Evolutionary conservation across 2,113 vertebrate species (phyloP).

Genomic region (Saiga tatarica): DNA sequence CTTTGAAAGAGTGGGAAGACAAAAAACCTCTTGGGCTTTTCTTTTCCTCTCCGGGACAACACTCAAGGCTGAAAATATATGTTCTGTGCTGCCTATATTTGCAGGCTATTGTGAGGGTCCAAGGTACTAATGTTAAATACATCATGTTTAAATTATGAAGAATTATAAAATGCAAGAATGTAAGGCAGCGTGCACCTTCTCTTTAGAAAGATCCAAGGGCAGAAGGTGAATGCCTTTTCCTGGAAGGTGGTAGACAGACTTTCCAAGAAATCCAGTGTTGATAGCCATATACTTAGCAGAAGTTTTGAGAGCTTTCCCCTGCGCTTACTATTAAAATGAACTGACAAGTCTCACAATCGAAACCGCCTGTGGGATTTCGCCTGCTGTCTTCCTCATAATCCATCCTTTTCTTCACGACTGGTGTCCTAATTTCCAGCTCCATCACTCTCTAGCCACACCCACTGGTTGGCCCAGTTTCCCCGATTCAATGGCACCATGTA

Average conservation of each 20-base stretch:
- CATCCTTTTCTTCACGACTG: neutral
- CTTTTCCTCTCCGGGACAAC: neutral
- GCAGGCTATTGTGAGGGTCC: neutral
- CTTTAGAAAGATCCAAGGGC: neutral
- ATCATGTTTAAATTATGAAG: neutral
- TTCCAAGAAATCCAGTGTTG: neutral
- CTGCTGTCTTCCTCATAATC: neutral
- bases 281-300: neutral
- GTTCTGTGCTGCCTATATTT: neutral
- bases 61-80: neutral
- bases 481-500: neutral
- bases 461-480: neutral
- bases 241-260: neutral
- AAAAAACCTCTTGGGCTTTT: neutral
- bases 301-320: neutral
- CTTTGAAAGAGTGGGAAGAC: neutral
- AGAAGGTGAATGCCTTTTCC: neutral
- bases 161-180: neutral
- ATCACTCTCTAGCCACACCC: neutral
- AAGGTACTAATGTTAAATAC: neutral
- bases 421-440: neutral
- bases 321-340: neutral
- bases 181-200: neutral
- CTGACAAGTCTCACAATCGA: neutral
- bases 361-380: neutral